Conservation (phyloP, 2,113 vertebrate genomes). For the Cyprinodon variegatus region DNA sequence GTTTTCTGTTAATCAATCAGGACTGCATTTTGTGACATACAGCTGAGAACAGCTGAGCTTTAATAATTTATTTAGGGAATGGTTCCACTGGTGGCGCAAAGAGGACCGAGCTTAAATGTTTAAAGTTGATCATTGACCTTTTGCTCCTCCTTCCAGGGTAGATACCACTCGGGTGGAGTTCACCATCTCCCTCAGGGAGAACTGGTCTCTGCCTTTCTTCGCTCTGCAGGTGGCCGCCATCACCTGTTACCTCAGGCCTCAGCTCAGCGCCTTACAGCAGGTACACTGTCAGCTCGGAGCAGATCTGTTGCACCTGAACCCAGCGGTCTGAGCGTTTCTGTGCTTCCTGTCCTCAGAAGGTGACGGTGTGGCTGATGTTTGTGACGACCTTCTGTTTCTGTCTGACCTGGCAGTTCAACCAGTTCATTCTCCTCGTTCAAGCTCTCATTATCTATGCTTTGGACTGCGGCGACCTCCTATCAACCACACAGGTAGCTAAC, state of each 20-base stretch:
- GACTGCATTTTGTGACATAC: no score
- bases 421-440: slow-evolving; percentile 94
- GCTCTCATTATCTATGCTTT: slow-evolving; percentile 88
- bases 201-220: slow-evolving; percentile 96
- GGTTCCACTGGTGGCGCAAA: no score
- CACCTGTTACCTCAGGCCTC: slow-evolving; percentile 87
- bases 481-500: slow-evolving; percentile 82
- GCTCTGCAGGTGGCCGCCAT: slow-evolving; percentile 90
- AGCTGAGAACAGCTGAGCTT: no score
- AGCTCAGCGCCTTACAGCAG: slow-evolving; percentile 83
- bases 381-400: slow-evolving; percentile 91
- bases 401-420: slow-evolving; percentile 98
- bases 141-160: slow-evolving; percentile 78
- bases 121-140: not conserved
- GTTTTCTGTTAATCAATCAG: no score
- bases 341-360: slow-evolving; percentile 77
- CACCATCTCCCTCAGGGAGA: slow-evolving; percentile 96
- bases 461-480: slow-evolving; percentile 88
- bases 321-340: slow-evolving; percentile 1
- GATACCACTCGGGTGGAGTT: slow-evolving; percentile 98
- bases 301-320: not conserved
- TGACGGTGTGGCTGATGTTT: slow-evolving; percentile 86
- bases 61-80: no score
- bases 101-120: no score
- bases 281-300: slow-evolving; percentile 63